Evolutionary conservation across 2,797 vertebrate species (phyloP), one percentile per base, ranked within the genome.

Genomic region (Rhynchotus rufescens): DNA sequence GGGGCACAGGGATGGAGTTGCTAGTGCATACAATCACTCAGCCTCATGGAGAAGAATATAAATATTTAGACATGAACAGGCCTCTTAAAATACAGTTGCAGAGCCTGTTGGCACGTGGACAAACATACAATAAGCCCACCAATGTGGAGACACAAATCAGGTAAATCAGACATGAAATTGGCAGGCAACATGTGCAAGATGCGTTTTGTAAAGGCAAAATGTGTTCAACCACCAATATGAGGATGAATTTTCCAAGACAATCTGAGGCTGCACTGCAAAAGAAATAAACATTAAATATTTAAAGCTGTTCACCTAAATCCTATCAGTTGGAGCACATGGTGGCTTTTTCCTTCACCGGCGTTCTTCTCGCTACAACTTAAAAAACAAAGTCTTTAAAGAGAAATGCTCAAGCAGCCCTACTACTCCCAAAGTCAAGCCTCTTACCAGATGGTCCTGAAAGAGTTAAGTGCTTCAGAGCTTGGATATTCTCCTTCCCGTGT

Each of bases 391-490:
- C 85, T 94, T 97, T 96, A 95, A 96, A 95, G 88, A 84, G 26
- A 91, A 95, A 96, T 57, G 76, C 75, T 71, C 54, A 1, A 56
- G 52, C 4, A 49, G 40, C 6, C 52, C 62, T 74, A 38, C 45
- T 66, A 28, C 23, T 84, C 57, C 72, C 86, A 90, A 94, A 91
- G 69, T 56, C 65, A 60, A 89, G 84, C 64, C 75, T 44, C 84
- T 92, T 90, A 89, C 89, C 66, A 90, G 64, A 90, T 36, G 61
- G 59, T 62, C 84, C 91, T 93, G 95, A 97, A 98, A 96, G 95
- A 96, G 97, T 97, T 97, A 98, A 98, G 77, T 32, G 36, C 84
- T 95, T 92, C 83, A 88, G 69, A 82, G 75, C 94, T 97, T 95
- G 88, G 85, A 96, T 96, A 95, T 80, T 89, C 91, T 94, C 77